Conservation (phyloP, 1,140 invertebrate species). For the Pinna nobilis region DNA sequence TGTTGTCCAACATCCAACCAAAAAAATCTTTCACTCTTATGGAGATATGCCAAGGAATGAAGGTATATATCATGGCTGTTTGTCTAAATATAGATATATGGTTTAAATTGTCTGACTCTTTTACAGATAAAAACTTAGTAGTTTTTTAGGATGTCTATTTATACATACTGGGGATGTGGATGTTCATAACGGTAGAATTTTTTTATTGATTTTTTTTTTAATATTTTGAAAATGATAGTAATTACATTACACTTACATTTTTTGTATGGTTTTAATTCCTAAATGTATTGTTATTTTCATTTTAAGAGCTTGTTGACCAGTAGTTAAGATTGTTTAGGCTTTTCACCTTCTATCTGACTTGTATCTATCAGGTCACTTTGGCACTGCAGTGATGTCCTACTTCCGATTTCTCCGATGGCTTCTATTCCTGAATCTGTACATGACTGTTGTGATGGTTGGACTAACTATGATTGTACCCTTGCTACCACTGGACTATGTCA, state of each 20-base stretch:
- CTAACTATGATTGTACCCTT: slow-evolving; percentile 56
- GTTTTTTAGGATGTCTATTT: not conserved
- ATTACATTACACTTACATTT: not conserved
- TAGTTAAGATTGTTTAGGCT: not conserved
- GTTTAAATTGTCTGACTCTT: not conserved
- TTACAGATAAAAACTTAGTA: too few relatives aligned
- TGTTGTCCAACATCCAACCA: too few relatives aligned
- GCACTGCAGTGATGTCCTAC: slow-evolving; percentile 83
- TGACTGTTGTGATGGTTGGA: slow-evolving; percentile 74
- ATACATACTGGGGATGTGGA: not conserved
- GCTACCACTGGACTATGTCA: not conserved
- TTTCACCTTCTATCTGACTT: not conserved
- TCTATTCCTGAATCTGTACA: slow-evolving; percentile 80
- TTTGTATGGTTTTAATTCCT: not conserved
- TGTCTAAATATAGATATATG: not conserved
- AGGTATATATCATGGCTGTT: not conserved
- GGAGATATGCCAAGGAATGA: too few relatives aligned
- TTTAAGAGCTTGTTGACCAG: not conserved
- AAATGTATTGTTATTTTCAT: not conserved
- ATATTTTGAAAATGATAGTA: not conserved
- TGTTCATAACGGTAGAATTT: not conserved
- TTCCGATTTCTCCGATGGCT: slow-evolving; percentile 85
- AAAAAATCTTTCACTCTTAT: too few relatives aligned
- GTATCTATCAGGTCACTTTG: slow-evolving; percentile 82
- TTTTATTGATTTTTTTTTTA: not conserved